Conservation (phyloP, 2,113 vertebrate genomes). For the Polypterus bichir region DNA sequence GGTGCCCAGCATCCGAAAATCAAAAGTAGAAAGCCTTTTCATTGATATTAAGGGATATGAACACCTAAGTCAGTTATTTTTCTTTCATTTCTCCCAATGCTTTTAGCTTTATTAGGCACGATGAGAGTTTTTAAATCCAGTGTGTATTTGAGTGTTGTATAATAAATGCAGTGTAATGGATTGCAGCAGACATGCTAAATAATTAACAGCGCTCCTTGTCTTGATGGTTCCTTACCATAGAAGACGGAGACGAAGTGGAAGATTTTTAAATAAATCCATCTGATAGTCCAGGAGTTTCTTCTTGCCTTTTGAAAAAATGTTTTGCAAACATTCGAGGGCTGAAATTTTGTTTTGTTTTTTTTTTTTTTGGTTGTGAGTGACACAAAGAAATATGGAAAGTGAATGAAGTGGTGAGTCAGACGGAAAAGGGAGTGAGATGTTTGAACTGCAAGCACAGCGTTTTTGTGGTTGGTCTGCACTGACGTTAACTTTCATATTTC, state of each 20-base stretch:
- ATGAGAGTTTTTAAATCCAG: slow-evolving; percentile 27
- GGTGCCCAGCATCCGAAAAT: too few species aligned
- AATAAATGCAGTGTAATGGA: slow-evolving; percentile 62
- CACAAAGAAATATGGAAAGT: too few species aligned
- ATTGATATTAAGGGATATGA: too few species aligned
- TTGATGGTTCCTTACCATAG: slow-evolving; percentile 22
- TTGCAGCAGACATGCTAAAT: slow-evolving; percentile 45
- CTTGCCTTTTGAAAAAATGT: neutral
- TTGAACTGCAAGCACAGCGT: too few species aligned
- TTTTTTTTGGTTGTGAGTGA: too few species aligned
- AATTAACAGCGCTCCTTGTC: slow-evolving; percentile 55
- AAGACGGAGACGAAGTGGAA: neutral
- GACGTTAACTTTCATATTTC: too few species aligned
- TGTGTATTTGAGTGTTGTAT: slow-evolving; percentile 42
- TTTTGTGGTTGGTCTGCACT: too few species aligned
- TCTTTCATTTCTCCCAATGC: slow-evolving; percentile 8
- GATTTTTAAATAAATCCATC: neutral
- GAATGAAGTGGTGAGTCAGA: too few species aligned
- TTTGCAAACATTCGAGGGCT: neutral
- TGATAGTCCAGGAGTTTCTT: neutral
- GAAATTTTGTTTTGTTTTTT: too few species aligned
- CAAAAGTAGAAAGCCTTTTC: too few species aligned
- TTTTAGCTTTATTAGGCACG: slow-evolving; percentile 22
- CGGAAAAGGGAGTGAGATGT: too few species aligned
- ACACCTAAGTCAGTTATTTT: neutral